Percentiles rank a stretch among this genome's conserved stretches.
These are phyloP conservation scores for Mimas tiliae DNA, from an alignment of 2,888 invertebrate species.

Conservation along the genomic window DNA sequence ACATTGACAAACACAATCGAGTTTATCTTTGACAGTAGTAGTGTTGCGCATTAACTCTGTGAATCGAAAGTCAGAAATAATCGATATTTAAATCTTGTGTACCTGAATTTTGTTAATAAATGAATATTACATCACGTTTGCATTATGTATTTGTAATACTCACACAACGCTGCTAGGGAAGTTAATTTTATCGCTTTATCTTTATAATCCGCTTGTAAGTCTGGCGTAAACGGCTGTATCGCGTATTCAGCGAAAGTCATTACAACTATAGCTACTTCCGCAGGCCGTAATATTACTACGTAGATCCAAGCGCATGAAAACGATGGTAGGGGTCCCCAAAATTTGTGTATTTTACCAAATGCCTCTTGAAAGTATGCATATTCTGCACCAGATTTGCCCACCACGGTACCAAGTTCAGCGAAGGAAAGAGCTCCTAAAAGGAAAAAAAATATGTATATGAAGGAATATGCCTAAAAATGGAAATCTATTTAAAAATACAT, in stretches of 20 bases:
- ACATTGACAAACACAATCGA: not conserved
- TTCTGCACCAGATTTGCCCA: constrained; percentile 92
- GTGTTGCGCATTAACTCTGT: not conserved
- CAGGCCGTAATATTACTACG: constrained; percentile 89
- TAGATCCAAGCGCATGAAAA: constrained; percentile 92
- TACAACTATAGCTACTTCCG: constrained; percentile 90
- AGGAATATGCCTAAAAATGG: no score
- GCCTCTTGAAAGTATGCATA: constrained; percentile 92
- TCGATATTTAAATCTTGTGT: constrained; percentile 9
- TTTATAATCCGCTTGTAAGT: constrained; percentile 72
- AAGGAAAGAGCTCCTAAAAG: constrained; percentile 90
- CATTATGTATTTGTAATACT: constrained; percentile 47
- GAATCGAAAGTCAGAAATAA: not conserved
- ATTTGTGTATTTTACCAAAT: constrained; percentile 87
- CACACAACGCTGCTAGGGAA: constrained; percentile 87
- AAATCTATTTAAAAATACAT: no score
- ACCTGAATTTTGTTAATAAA: not conserved
- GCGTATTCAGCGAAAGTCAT: constrained; percentile 91
- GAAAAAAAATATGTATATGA: not conserved
- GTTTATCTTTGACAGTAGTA: constrained; percentile 8
- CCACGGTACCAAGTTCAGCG: constrained; percentile 91
- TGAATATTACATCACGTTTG: not conserved
- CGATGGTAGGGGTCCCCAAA: constrained; percentile 89
- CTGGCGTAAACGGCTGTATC: constrained; percentile 85
- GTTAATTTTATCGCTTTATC: constrained; percentile 85